Base-by-base conservation (phyloP, 1,140 invertebrate genomes). In the Triops cancriformis region DNA sequence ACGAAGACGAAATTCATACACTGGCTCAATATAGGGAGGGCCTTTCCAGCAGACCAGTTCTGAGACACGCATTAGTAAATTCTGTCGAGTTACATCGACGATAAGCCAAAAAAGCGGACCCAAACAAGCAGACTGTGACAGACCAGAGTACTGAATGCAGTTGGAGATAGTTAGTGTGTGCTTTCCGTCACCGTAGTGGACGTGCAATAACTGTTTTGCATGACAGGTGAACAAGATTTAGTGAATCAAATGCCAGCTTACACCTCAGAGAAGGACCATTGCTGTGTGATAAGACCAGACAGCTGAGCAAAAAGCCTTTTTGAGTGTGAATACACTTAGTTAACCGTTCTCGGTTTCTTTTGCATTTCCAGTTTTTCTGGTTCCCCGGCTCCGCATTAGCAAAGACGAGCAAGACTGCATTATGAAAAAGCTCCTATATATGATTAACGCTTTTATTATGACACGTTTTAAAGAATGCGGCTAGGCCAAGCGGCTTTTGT, bases 391-490 rank as follows among this genome's bases (percentile, higher is more conserved):
- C 23, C 9, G 14, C 23, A 18, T n/a, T n/a, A 14, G 51, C 18
- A 64, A 64, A 23, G 18, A 64, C 18, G 14, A 64, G 51, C 23
- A 64, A 64, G n/a, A 5, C 51, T 23, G 14, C 51, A 64, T 18
- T 64, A 23, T n/a, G 23, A 64, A 23, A 23, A 64, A 64, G 51
- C 51, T 23, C 31, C n/a, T 23, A 64, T 64, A 64, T 64, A 23
- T 64, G 51, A 64, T 64, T 64, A 64, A 64, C 51, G 51, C 51
- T 23, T 64, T 64, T 23, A 64, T 64, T 64, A 64, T 64, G 51
- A 23, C 51, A 64, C 51, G 51, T 64, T 64, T 64, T 64, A 23
- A 64, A 23, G 51, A 64, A 64, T 64, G 51, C 51, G 51, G n/a
- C 51, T 18, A 0, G 23, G 14, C 3, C n/a, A 64, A 64, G 23